Evolutionary conservation across 2,113 vertebrate genomes (phyloP).

Genomic region (Pterophyllum scalare): DNA sequence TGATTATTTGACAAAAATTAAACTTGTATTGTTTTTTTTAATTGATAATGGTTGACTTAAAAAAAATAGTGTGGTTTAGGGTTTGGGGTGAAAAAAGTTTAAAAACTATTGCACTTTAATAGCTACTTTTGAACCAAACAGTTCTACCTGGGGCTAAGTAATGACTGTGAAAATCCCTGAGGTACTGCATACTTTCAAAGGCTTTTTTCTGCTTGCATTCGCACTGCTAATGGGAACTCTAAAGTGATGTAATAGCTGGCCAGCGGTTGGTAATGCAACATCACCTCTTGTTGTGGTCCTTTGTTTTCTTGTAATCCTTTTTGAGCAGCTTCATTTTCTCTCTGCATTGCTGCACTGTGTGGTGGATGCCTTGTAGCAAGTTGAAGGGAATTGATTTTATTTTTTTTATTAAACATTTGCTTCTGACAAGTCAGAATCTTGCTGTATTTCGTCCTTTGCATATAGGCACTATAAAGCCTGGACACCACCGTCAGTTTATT

Average conservation of each 20-base stretch:
- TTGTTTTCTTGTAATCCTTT: slow-evolving; percentile 17
- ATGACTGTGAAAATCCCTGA: neutral
- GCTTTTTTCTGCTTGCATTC: neutral
- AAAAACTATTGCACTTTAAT: neutral
- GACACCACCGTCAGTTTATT: neutral
- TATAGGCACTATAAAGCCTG: neutral
- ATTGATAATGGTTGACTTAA: neutral
- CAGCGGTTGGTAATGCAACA: slow-evolving; percentile 9
- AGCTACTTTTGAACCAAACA: slow-evolving; percentile 3
- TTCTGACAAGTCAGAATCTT: neutral
- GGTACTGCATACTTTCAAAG: neutral
- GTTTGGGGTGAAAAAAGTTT: neutral
- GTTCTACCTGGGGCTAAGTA: neutral
- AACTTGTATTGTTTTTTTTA: neutral
- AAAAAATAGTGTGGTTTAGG: neutral
- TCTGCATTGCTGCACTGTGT: neutral
- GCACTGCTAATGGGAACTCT: neutral
- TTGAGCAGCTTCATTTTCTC: slow-evolving; percentile 1
- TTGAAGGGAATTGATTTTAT: neutral
- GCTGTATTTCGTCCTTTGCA: neutral
- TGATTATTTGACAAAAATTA: neutral
- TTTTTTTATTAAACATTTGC: neutral
- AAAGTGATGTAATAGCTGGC: slow-evolving; percentile 8
- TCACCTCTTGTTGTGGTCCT: slow-evolving; percentile 14
- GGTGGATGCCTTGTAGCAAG: slow-evolving; percentile 5